These are phyloP conservation scores for Parambassis ranga DNA, from an alignment of 2,797 vertebrate genomes.

Conservation along the genomic window DNA sequence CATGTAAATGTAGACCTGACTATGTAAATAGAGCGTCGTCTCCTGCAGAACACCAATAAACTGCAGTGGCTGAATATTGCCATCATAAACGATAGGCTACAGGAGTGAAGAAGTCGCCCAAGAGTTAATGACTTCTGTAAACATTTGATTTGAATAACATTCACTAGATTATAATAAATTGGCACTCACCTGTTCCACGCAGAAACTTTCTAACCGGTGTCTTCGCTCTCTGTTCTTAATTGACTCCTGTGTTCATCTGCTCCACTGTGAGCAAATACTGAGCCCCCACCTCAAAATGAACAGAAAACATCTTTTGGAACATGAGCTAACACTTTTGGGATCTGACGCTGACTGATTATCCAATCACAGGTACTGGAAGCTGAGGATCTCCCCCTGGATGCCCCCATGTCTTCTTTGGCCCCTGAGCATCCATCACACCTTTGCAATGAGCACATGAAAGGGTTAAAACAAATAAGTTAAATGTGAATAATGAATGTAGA, in stretches of 20 bases:
- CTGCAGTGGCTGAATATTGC: not conserved
- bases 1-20: conserved; percentile 27
- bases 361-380: conserved; percentile 68
- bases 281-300: conserved; percentile 32
- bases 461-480: not conserved
- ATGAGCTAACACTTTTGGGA: conserved; percentile 73
- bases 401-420: conserved; percentile 16
- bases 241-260: not conserved
- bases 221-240: not conserved
- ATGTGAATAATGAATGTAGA: not conserved
- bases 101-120: not conserved
- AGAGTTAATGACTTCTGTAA: too few relatives aligned
- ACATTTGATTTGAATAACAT: too few relatives aligned
- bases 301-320: conserved; percentile 42
- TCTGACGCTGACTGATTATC: conserved; percentile 42
- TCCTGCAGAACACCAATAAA: not conserved
- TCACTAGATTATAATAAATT: not conserved
- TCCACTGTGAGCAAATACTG: conserved; percentile 6
- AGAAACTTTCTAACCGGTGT: not conserved
- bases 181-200: conserved; percentile 39
- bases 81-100: not conserved
- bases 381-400: conserved; percentile 39
- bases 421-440: not conserved
- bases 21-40: not conserved
- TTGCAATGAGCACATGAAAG: conserved; percentile 6